phyloP scores from a whole-genome alignment of 2,113 vertebrate species.

The Triplophysa siluroides region DNA sequence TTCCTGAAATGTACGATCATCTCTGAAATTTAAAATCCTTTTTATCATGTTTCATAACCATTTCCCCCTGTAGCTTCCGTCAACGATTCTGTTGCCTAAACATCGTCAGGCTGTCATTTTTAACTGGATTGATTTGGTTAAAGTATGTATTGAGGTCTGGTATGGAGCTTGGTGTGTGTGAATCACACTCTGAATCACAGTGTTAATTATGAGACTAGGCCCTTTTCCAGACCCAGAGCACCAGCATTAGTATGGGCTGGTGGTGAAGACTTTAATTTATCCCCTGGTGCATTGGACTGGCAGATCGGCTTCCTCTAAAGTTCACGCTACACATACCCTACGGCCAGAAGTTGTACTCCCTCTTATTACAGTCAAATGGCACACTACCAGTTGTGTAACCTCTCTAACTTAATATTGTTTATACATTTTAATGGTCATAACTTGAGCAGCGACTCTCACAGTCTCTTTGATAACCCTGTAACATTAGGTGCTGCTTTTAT shows the following conservation, averaged over 20 bases:
- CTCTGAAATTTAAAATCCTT: conserved; percentile 21
- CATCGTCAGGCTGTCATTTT: background rate
- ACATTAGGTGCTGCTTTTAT: conserved; percentile 1
- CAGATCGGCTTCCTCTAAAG: conserved; percentile 47
- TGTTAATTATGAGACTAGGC: conserved; percentile 53
- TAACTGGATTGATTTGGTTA: conserved; percentile 23
- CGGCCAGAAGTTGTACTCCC: conserved; percentile 16
- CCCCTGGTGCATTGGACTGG: conserved; percentile 54
- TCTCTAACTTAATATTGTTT: conserved; percentile 8
- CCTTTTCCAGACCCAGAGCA: conserved; percentile 32
- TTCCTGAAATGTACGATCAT: conserved; percentile 19
- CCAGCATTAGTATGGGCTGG: conserved; percentile 52
- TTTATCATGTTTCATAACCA: conserved; percentile 21
- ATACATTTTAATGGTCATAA: background rate
- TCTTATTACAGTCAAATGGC: conserved; percentile 46
- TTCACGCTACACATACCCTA: conserved; percentile 50
- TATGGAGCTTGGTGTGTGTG: background rate
- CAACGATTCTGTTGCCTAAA: conserved; percentile 8
- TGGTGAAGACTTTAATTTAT: conserved; percentile 59
- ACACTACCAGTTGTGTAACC: conserved; percentile 16
- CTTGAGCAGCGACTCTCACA: background rate
- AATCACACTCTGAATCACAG: conserved; percentile 23
- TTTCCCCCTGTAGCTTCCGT: background rate
- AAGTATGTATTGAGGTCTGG: background rate
- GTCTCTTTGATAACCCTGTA: background rate